Base-by-base conservation (phyloP, 2,888 invertebrate genomes). In the Hirtodrosophila histrioides region DNA sequence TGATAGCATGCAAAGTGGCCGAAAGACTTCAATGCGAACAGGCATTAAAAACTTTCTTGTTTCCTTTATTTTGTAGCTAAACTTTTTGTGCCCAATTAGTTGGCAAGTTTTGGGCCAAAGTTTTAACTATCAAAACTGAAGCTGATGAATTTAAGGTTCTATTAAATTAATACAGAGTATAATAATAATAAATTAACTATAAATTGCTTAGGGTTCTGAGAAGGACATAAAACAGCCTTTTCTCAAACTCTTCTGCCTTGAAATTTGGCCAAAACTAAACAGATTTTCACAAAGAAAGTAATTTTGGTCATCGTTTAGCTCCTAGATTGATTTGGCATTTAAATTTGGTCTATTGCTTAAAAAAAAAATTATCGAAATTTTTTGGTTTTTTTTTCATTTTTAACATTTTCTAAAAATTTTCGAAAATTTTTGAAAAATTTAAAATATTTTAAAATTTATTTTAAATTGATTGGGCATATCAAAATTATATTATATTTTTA, bases 1-100 rank as follows among this genome's bases (percentile, higher is more conserved):
- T 67, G 78, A 68, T 74, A 49, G 60, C 74, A 68, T 58, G 65
- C 65, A 61, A 46, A 69, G 51, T 61, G 66, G 24, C 56, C 71
- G 4, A 55, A 36, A 51, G 43, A 55, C 41, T 43, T 44, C 40
- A 43, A 57, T 64, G 49, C 61, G 37, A 6, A 55, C 27, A 40
- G 60, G 24, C 67, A 63, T 75, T 61, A 39, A 48, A 66, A 50
- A 67, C 37, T 62, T 61, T 80, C 33, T 40, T 41, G 17, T 17
- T 7, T 24, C n/a, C 40, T 50, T 50, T 41, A 7, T n/a, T 24
- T 43, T 56, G 11, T 24, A 27, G n/a, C 17, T 5, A 7, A 58
- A 53, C 39, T 70, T 60, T 46, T 60, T 44, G 24, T 31, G 54
- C 27, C 56, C 73, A 73, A 73, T 73, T 65, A 75, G 73, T 70